phyloP scores from a whole-genome alignment of 1,140 invertebrate genomes.

The Bilobella aurantiaca region DNA sequence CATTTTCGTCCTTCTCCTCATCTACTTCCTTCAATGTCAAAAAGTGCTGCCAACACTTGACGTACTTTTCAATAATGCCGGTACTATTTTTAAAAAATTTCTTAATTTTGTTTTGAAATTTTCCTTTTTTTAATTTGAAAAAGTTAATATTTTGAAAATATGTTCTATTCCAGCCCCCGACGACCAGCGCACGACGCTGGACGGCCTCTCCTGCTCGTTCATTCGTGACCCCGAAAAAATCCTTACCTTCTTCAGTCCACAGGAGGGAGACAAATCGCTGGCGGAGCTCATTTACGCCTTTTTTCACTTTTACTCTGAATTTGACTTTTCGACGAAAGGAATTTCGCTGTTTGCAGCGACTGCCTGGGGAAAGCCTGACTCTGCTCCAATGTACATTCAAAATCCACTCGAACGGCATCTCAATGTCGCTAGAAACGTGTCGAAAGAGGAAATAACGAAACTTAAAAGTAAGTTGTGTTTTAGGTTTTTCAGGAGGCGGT shows the following conservation, averaged over 20 bases:
- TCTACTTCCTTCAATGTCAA: constrained; percentile 67
- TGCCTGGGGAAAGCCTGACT: constrained; percentile 54
- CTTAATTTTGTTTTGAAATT: no score
- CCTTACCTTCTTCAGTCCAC: constrained; percentile 34
- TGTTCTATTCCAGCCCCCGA: constrained; percentile 44
- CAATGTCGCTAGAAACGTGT: constrained; percentile 79
- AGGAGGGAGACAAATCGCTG: constrained; percentile 44
- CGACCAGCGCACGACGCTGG: constrained; percentile 53
- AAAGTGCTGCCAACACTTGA: constrained; percentile 57
- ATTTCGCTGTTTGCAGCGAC: constrained; percentile 59
- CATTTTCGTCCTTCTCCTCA: constrained; percentile 62
- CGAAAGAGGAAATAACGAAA: constrained; percentile 53
- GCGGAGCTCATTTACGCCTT: constrained; percentile 58
- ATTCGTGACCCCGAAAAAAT: constrained; percentile 47
- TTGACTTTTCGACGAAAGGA: constrained; percentile 58
- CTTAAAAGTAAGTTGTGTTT: constrained; percentile 46
- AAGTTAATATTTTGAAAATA: no score
- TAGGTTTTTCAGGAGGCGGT: no score
- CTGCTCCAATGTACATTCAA: constrained; percentile 60
- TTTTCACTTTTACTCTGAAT: constrained; percentile 64
- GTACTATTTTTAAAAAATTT: no score
- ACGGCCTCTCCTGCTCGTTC: constrained; percentile 63
- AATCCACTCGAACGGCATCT: constrained; percentile 67
- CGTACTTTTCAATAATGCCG: constrained; percentile 43
- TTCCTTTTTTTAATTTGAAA: no score